phyloP scores from a whole-genome alignment of 2,113 vertebrate species.

The Aspiorhynchus laticeps region DNA sequence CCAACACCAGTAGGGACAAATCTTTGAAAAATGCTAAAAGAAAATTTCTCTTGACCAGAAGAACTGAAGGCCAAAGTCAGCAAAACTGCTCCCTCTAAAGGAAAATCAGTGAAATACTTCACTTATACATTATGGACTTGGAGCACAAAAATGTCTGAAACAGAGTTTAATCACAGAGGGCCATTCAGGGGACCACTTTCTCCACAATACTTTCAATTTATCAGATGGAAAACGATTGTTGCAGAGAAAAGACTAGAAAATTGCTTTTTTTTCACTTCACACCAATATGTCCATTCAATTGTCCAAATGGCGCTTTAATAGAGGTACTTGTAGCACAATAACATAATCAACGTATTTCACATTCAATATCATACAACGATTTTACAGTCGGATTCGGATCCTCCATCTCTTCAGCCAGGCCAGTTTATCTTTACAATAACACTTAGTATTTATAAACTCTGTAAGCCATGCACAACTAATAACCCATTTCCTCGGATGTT shows the following conservation, averaged over 20 bases:
- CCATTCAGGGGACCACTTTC: conserved; percentile 27
- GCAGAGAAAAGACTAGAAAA: conserved; percentile 32
- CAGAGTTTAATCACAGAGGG: conserved; percentile 30
- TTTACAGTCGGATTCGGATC: conserved; percentile 11
- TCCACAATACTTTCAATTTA: conserved; percentile 23
- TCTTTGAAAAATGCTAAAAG: not conserved
- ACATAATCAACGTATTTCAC: conserved; percentile 24
- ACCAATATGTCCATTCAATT: conserved; percentile 29
- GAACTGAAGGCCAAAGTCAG: conserved; percentile 9
- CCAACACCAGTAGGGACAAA: not conserved
- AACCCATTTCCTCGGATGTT: conserved; percentile 65
- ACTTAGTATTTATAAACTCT: conserved; percentile 73
- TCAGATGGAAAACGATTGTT: conserved; percentile 39
- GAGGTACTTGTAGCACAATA: conserved; percentile 25
- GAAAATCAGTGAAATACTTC: not conserved
- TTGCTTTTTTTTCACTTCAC: conserved; percentile 31
- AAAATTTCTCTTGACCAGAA: not conserved
- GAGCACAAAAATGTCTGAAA: conserved; percentile 44
- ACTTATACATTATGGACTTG: conserved; percentile 47
- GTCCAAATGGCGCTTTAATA: conserved; percentile 44
- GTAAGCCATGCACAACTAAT: conserved; percentile 64
- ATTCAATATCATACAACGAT: conserved; percentile 20
- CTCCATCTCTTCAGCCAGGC: conserved; percentile 33
- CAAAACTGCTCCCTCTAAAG: conserved; percentile 64
- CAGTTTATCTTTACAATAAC: conserved; percentile 71